phyloP scores from a whole-genome alignment of 2,888 invertebrate species.

The Agonopterix heracliana region DNA sequence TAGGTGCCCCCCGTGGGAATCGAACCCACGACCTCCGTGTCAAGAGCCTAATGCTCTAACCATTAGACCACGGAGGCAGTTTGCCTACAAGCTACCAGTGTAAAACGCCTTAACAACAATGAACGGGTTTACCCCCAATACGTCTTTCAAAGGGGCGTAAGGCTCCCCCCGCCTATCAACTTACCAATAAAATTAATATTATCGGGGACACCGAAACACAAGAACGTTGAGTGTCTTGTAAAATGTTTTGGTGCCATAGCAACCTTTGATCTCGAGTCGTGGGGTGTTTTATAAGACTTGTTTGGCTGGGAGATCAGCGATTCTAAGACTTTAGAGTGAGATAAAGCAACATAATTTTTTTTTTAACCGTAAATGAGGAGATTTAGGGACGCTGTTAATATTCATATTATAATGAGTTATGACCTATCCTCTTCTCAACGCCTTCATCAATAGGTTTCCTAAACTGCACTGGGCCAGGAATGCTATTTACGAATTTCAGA shows the following conservation, averaged over 20 bases:
- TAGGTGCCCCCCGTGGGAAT: too few species aligned
- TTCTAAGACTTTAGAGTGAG: not conserved
- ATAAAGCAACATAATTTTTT: not conserved
- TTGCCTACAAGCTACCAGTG: too few species aligned
- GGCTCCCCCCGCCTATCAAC: constrained; percentile 13
- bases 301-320: constrained; percentile 24
- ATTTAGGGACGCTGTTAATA: not conserved
- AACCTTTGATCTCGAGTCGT: constrained; percentile 53
- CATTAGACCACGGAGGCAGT: too few species aligned
- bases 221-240: constrained; percentile 45
- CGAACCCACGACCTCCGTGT: too few species aligned
- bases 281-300: constrained; percentile 22
- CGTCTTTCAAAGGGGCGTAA: not conserved
- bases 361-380: not conserved
- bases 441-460: not conserved
- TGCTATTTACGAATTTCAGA: too few species aligned
- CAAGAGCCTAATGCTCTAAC: too few species aligned
- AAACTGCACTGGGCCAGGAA: too few species aligned
- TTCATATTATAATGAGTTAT: not conserved
- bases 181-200: constrained; percentile 42
- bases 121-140: constrained; percentile 9
- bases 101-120: not conserved
- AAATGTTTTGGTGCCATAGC: constrained; percentile 48
- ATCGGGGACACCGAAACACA: constrained; percentile 37
- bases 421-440: not conserved